Percentiles rank a stretch among this genome's conserved stretches.
Conservation (phyloP, 2,113 vertebrate species). For the Ardeotis arabs region DNA sequence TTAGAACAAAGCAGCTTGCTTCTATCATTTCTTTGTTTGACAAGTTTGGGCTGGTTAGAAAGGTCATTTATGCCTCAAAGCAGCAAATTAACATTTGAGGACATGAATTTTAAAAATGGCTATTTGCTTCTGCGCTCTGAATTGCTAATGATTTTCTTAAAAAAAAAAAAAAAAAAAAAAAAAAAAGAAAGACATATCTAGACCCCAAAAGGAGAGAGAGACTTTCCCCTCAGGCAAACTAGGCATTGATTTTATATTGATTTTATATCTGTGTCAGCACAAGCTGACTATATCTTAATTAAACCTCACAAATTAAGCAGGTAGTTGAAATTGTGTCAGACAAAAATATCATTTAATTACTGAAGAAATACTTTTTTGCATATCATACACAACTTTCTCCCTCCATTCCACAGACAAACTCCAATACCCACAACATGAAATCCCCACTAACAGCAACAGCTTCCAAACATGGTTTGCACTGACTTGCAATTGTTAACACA, state of each 20-base stretch:
- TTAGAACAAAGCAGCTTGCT: constrained; percentile 76
- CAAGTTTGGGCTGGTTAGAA: constrained; percentile 73
- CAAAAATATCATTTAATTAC: not conserved
- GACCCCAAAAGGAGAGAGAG: constrained; percentile 2
- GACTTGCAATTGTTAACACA: not conserved
- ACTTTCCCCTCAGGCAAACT: constrained; percentile 41
- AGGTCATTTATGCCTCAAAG: constrained; percentile 80
- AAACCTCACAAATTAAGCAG: constrained; percentile 35
- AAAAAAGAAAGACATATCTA: not conserved
- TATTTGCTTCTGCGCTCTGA: constrained; percentile 70
- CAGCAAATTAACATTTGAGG: constrained; percentile 80
- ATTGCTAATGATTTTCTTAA: constrained; percentile 52
- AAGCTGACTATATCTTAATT: constrained; percentile 35
- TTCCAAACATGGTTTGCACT: not conserved
- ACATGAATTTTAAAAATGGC: constrained; percentile 77
- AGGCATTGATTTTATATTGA: constrained; percentile 34
- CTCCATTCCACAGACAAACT: not conserved
- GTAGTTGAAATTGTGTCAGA: constrained; percentile 13
- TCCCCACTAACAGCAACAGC: not conserved
- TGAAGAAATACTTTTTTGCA: not conserved
- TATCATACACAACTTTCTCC: not conserved
- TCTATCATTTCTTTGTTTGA: constrained; percentile 74
- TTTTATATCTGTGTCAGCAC: constrained; percentile 21
- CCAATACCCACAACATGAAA: not conserved
- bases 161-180: not conserved